phyloP scores from a whole-genome alignment of 2,113 vertebrate genomes.

The Tympanuchus pallidicinctus region DNA sequence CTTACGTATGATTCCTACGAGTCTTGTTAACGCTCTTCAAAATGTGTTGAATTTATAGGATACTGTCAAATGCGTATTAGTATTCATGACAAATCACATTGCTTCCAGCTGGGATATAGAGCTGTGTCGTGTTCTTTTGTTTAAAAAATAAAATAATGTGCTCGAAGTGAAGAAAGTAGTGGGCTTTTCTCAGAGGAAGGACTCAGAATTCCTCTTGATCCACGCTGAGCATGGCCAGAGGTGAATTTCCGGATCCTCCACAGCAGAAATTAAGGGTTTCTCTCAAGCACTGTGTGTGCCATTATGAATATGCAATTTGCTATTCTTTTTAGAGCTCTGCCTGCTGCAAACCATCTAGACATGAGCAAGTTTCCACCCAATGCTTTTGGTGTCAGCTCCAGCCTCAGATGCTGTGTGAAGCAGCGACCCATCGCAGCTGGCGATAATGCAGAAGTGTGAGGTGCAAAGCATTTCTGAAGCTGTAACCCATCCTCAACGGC shows the following conservation, averaged over 20 bases:
- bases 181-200: not conserved
- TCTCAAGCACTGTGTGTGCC: not conserved
- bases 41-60: conserved; percentile 54
- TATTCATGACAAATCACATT: conserved; percentile 58
- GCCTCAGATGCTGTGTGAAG: not conserved
- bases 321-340: not conserved
- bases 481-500: not conserved
- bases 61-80: conserved; percentile 50
- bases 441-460: not conserved
- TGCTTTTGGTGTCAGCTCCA: not conserved
- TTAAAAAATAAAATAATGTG: conserved; percentile 9
- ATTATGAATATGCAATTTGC: conserved; percentile 3
- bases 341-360: conserved; percentile 4
- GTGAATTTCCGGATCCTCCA: conserved; percentile 31
- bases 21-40: conserved; percentile 53
- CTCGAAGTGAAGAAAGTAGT: conserved; percentile 9
- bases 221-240: not conserved
- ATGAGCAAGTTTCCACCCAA: conserved; percentile 20
- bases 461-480: not conserved
- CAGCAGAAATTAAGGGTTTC: conserved; percentile 4
- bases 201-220: conserved; percentile 23
- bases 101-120: conserved; percentile 55
- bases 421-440: not conserved
- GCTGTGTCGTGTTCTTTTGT: conserved; percentile 48
- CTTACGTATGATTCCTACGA: conserved; percentile 40